Evolutionary conservation across 2,113 vertebrate species (phyloP), one percentile per base, ranked within the genome.

Genomic region (Recurvirostra avosetta): DNA sequence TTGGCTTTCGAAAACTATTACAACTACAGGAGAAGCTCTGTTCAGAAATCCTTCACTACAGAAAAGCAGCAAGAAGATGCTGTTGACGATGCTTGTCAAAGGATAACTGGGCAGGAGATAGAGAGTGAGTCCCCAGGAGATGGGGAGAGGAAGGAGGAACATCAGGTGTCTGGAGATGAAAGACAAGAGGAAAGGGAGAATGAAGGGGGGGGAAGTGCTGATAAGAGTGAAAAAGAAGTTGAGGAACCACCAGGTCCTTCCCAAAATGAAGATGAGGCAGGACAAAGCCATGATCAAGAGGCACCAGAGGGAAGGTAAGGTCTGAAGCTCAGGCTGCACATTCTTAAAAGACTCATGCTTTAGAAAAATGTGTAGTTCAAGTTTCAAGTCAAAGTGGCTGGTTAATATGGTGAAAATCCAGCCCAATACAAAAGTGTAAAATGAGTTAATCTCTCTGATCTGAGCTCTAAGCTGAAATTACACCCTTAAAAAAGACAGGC

Each of bases 291-390:
- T 19, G 67, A 87, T n/a, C 66, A 88, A 68, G 50, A 86, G 12
- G 19, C 29, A 23, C 7, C 53, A 65, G 59, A 25, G 38, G 94
- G 95, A 90, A 98, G 97, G 98, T 98, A 96, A 92, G 93, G n/a
- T 40, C 50, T 52, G 49, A 66, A 72, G 18, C 19, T 36, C 32
- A 65, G 14, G 8, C n/a, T 77, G 19, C 38, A 36, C 6, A 8
- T 88, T 92, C 47, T 27, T 82, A 65, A 61, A 50, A 72, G 27
- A 59, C 21, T 2, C 5, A 11, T 65, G 36, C 49, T 85, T 71
- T 70, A 79, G 77, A 73, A 79, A 81, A 68, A 70, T 21, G 18
- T 65, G 15, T 76, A 29, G 12, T 47, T 88, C 34, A 68, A 78
- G 30, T 55, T 87, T 88, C 30, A 67, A 63, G 27, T 70, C 32